Base-by-base conservation (phyloP, 2,888 invertebrate species). In the Phortica okadai region DNA sequence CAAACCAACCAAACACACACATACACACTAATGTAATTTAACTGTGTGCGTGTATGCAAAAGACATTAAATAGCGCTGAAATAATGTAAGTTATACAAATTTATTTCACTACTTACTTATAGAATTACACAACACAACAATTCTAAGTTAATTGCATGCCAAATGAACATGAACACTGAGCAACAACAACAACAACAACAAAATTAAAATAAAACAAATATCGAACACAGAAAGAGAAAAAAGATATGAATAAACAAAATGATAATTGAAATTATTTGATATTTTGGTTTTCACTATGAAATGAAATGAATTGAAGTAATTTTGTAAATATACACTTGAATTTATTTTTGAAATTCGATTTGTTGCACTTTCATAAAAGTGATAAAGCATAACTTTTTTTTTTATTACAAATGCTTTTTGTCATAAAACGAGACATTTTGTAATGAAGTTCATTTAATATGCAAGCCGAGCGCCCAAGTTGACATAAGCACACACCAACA, bases 71-170 rank as follows among this genome's bases (percentile, higher is more conserved):
- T 66, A 74, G 54, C 58, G 50, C 44, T 58, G 56, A 69, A 67
- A 67, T 72, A 72, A 56, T 72, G 75, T 74, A 78, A 79, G 79
- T 79, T 77, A 79, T 78, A 80, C 81, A 67, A 74, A 42, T 11
- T 78, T 82, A 79, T 64, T 75, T 74, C 75, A 80, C 80, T 75
- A 33, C 33, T 33, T 75, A 33, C 33, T 33, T 33, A 41, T 10
- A 16, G 44, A 16, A 44, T 14, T 59, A n/a, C 54, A 72, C 25
- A 14, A 54, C 33, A 74, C 25, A 69, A 82, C 83, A 82, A 86
- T 84, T 84, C 82, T 82, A 83, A 81, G 84, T 84, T 84, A 86
- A 87, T 87, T 87, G 86, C 81, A 84, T 79, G 83, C 81, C 86
- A 78, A 78, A 83, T 69, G 8, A 45, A 73, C 62, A 81, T 64